Evolutionary conservation across 2,797 vertebrate species (phyloP), one percentile per base, ranked within the genome.

Genomic region (Mareca strepera): DNA sequence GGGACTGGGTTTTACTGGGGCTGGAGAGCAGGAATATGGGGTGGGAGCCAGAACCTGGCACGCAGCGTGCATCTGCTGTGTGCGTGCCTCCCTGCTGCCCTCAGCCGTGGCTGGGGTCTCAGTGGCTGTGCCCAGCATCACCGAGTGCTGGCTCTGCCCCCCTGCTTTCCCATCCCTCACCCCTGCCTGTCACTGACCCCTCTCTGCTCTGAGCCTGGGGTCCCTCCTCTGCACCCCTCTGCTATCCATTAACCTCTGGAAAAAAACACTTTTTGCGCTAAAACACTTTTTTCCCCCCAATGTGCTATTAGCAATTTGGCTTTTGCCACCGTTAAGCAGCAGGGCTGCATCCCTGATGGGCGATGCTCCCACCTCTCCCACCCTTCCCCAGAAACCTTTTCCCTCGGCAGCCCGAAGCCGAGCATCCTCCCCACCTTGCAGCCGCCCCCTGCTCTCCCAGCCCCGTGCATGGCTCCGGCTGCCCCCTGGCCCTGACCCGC

Each of bases 401-500:
- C 18, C n/a, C 2, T 1, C 35, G 50, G 44, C 72, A 81, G 53
- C 37, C 50, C 18, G 90, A 86, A 55, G 37, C 31, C 50, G 66
- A 59, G 50, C 58, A 41, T 7, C 50, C 1, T 72, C 53, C 52
- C 26, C 37, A 63, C 43, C 41, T 66, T 3, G 0, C 28, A 68
- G 52, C 22, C 25, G 1, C 15, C 58, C 58, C 46, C 25, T 67
- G 82, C 79, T 74, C 85, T 83, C 80, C 37, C 20, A 79, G 63
- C 46, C 86, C 48, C 26, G 39, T 68, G 44, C 48, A 8, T 2
- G 46, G 62, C 80, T 90, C 58, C 2, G 37, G 37, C 33, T 82
- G 23, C 13, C 75, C 52, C 52, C 41, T 31, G 79, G 69, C 63
- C 82, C 94, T 96, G 87, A 79, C 90, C 85, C 91, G 63, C 4